Conservation (phyloP, 2,888 invertebrate genomes). For the Nomada ferruginata region DNA sequence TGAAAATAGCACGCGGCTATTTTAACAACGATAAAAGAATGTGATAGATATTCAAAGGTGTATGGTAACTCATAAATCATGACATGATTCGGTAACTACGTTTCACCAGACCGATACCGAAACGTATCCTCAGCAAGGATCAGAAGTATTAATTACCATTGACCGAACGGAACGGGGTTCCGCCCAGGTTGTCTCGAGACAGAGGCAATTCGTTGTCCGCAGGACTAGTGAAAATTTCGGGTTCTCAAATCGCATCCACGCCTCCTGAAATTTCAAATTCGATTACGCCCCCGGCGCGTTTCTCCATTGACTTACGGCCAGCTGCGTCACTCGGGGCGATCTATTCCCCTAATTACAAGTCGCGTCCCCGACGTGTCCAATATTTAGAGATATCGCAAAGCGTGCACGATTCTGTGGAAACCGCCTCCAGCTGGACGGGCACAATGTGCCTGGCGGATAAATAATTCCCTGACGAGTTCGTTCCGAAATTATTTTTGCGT, state of each 20-base stretch:
- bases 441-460: conserved; percentile 4
- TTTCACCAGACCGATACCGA: not conserved
- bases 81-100: not conserved
- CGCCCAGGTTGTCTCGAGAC: conserved; percentile 14
- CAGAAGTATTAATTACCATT: conserved; percentile 42
- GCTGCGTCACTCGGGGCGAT: conserved; percentile 61
- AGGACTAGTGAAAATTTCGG: conserved; percentile 46
- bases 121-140: not conserved
- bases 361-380: conserved; percentile 32
- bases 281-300: conserved; percentile 52
- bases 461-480: conserved; percentile 39
- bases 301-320: conserved; percentile 53
- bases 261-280: conserved; percentile 61
- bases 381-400: conserved; percentile 48
- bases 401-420: conserved; percentile 18
- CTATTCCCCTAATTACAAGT: conserved; percentile 61
- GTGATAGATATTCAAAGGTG: not conserved
- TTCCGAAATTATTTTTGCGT: not conserved
- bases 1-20: too few species aligned
- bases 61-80: not conserved
- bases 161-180: not conserved
- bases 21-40: not conserved
- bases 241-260: conserved; percentile 46
- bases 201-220: conserved; percentile 20
- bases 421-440: conserved; percentile 9